phyloP scores from a whole-genome alignment of 2,113 vertebrate species.

The Mirza zaza region DNA sequence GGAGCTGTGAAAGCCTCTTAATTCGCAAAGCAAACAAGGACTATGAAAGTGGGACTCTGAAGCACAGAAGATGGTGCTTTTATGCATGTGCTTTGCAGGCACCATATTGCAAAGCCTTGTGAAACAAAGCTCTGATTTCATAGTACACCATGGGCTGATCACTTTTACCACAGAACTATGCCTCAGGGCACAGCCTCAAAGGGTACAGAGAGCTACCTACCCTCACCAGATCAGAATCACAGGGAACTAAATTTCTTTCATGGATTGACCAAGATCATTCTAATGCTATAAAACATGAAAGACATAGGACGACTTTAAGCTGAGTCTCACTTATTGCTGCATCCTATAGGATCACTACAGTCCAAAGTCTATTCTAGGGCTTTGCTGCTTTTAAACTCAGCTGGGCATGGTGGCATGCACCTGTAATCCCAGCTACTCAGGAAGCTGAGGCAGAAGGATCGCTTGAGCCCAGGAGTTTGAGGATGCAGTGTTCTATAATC shows the following conservation, averaged over 20 bases:
- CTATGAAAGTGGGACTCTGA: slow-evolving; percentile 35
- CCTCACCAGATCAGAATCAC: background rate
- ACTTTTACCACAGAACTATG: background rate
- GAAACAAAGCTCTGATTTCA: slow-evolving; percentile 80
- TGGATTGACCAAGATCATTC: background rate
- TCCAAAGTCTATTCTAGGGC: background rate
- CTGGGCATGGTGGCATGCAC: background rate
- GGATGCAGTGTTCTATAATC: background rate
- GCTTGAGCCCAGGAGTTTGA: background rate
- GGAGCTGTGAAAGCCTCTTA: slow-evolving; percentile 39
- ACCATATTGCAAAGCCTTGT: slow-evolving; percentile 71
- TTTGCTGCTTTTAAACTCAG: background rate
- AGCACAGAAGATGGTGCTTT: slow-evolving; percentile 70
- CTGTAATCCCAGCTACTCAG: background rate
- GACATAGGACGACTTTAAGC: background rate
- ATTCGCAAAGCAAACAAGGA: slow-evolving; percentile 59
- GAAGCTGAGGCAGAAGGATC: background rate
- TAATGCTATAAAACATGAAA: background rate
- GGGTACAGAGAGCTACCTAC: background rate
- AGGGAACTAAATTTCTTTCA: background rate
- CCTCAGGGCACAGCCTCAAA: background rate
- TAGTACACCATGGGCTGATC: background rate
- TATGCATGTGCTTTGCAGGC: slow-evolving; percentile 66
- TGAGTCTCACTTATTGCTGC: background rate
- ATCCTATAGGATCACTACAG: background rate